A percentile compares a stretch with the other conserved stretches of the same genome.
Evolutionary conservation across 2,113 vertebrate genomes (phyloP).

Genomic region (Corythaeola cristata): DNA sequence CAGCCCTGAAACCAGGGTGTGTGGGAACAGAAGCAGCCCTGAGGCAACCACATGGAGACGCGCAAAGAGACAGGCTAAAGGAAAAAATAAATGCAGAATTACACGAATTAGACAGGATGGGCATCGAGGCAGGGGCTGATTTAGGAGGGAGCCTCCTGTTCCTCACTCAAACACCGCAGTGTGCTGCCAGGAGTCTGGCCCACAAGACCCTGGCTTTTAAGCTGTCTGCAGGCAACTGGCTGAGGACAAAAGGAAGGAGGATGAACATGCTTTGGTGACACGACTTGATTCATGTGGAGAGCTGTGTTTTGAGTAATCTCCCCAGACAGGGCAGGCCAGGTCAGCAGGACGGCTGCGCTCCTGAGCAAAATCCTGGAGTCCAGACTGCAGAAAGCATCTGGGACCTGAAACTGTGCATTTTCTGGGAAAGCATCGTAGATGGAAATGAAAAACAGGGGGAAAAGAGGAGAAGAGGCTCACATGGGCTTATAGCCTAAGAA

Average conservation of each 20-base stretch:
- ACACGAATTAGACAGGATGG: accelerated
- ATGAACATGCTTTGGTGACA: background rate
- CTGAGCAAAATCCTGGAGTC: background rate
- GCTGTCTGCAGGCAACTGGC: background rate
- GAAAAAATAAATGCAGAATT: background rate
- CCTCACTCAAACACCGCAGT: background rate
- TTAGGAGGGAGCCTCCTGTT: background rate
- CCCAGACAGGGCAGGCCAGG: background rate
- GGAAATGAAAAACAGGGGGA: background rate
- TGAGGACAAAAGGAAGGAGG: background rate
- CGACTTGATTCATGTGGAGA: background rate
- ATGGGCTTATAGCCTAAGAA: background rate
- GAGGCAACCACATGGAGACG: background rate
- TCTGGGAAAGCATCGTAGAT: background rate
- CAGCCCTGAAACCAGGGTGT: background rate
- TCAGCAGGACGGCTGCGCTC: background rate
- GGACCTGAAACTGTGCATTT: background rate
- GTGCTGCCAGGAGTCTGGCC: background rate
- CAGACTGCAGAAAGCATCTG: background rate
- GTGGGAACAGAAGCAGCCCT: accelerated
- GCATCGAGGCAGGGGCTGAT: background rate
- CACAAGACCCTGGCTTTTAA: background rate
- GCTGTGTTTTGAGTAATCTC: background rate
- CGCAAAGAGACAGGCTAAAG: background rate
- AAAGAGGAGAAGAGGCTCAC: background rate